Evolutionary conservation across 2,113 vertebrate genomes (phyloP).

Genomic region (Turdus rufiventris): DNA sequence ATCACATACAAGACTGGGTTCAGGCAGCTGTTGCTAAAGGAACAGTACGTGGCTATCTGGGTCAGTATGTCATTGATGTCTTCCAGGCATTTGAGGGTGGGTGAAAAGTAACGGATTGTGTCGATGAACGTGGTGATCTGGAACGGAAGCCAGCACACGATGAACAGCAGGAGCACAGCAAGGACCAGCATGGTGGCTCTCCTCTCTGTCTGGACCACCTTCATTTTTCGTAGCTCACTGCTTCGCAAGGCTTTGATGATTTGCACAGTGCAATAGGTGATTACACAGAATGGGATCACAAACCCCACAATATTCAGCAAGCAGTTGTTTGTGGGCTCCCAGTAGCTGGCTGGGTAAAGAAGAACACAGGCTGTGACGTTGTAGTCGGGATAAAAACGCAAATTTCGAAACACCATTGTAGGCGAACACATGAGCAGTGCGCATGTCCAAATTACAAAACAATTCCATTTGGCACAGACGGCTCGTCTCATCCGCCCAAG

Average conservation of each 20-base stretch:
- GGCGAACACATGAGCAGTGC: constrained; percentile 80
- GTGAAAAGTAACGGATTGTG: constrained; percentile 34
- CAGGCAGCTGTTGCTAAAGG: constrained; percentile 90
- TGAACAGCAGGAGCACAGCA: constrained; percentile 81
- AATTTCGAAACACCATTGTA: constrained; percentile 70
- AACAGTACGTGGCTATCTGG: constrained; percentile 79
- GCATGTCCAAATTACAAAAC: constrained; percentile 82
- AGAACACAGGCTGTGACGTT: constrained; percentile 77
- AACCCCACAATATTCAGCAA: constrained; percentile 82
- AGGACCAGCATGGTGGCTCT: constrained; percentile 81
- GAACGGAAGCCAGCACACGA: constrained; percentile 87
- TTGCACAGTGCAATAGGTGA: constrained; percentile 79
- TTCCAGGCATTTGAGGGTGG: constrained; percentile 63
- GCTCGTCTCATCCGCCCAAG: constrained; percentile 81
- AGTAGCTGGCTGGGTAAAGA: constrained; percentile 59
- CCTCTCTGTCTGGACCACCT: constrained; percentile 72
- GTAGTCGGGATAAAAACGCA: constrained; percentile 25
- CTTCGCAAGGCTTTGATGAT: constrained; percentile 78
- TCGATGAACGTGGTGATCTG: constrained; percentile 79
- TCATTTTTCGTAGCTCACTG: constrained; percentile 66
- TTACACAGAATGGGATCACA: constrained; percentile 80
- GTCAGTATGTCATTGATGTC: constrained; percentile 68
- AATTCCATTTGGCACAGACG: constrained; percentile 82
- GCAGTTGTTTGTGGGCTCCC: constrained; percentile 69
- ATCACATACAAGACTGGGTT: constrained; percentile 93